Conservation (phyloP, 2,113 vertebrate genomes). For the Centropus bengalensis region DNA sequence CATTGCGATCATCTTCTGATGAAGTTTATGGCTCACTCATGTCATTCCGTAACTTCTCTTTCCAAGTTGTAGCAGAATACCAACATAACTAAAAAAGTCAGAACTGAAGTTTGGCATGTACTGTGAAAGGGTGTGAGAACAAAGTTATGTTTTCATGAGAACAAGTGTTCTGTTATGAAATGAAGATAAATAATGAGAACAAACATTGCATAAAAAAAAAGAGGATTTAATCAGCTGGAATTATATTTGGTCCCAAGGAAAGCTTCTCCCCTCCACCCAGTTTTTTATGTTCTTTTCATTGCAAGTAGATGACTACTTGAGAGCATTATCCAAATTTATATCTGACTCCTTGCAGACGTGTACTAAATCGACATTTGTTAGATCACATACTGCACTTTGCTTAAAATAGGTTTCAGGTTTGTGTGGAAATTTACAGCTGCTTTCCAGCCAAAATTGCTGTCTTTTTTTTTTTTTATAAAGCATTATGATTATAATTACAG, state of each 20-base stretch:
- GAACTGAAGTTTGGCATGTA: background rate
- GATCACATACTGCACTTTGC: background rate
- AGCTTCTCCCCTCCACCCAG: rapidly evolving
- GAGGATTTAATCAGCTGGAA: constrained; percentile 25
- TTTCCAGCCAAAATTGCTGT: background rate
- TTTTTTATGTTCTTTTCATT: background rate
- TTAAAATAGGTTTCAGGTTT: constrained; percentile 13
- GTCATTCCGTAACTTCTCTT: background rate
- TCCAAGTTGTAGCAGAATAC: background rate
- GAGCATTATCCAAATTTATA: background rate
- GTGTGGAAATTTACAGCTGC: background rate
- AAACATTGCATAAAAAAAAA: constrained; percentile 27
- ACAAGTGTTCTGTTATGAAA: constrained; percentile 54
- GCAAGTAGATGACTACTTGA: background rate
- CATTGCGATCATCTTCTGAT: background rate
- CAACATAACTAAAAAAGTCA: background rate
- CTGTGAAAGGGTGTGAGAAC: constrained; percentile 46
- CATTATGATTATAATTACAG: background rate
- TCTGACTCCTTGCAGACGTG: background rate
- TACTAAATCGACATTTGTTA: background rate
- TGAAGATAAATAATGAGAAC: constrained; percentile 52
- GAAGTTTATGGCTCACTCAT: background rate
- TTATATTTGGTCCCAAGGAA: background rate
- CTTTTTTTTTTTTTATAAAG: background rate
- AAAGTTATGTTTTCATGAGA: constrained; percentile 54